Evolutionary conservation across 2,113 vertebrate genomes (phyloP), one percentile per base, ranked within the genome.

Genomic region (Ceuthmochares aereus): DNA sequence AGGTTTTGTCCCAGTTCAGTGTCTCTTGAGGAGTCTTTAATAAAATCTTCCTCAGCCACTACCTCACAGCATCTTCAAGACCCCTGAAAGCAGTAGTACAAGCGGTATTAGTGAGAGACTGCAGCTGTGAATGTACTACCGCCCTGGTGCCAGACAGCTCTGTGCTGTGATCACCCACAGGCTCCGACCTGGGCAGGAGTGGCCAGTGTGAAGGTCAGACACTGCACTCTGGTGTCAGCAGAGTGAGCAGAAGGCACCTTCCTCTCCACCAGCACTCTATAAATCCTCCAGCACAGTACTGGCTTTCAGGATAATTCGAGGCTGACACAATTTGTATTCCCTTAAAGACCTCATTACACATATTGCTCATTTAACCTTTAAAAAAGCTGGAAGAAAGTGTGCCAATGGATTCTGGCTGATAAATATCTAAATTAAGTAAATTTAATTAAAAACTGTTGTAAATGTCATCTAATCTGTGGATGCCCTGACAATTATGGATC

Each of bases 341-440:
- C 83, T 92, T 83, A 86, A 94, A 96, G 96, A 92, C 93, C 92
- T 95, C 88, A 94, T 95, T 96, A 95, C 90, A 96, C 92, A 94
- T 89, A 96, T 92, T 96, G 96, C 90, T 94, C 96, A 96, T 96
- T 97, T 96, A 96, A 96, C 96, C 95, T 95, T 96, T 93, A 90
- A 93, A 95, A 94, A 84, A 88, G 85, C 94, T 92, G 58, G 85
- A 82, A 90, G 90, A 96, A 96, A 94, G 90, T 96, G 49, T 96
- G 95, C 96, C 94, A 92, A 68, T 90, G 69, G 80, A 84, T 92
- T 93, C 93, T 92, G 83, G 85, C 84, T 89, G 96, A 96, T 95
- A 96, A 95, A 95, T 96, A 93, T 96, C 93, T 96, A 96, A 95
- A 96, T 95, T 96, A 95, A 97, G 95, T 86, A 95, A 97, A 96